These are phyloP conservation scores for Achlya flavicornis DNA, from an alignment of 2,888 invertebrate genomes.

Conservation along the genomic window DNA sequence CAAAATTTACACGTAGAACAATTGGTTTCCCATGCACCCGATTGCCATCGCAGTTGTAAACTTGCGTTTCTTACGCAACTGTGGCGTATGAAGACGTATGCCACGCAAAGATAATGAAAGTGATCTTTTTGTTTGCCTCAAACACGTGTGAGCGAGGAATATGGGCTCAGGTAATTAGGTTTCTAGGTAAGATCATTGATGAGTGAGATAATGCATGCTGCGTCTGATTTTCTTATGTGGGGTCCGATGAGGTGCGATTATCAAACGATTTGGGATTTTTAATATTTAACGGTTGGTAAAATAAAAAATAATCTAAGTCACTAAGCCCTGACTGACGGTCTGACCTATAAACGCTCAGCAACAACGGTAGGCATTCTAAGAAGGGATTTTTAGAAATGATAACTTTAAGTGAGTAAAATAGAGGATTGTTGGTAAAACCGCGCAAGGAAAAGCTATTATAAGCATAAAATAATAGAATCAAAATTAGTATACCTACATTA, in stretches of 20 bases:
- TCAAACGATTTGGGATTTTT: background rate
- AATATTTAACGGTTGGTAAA: too few species aligned
- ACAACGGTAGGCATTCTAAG: too few species aligned
- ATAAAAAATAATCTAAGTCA: too few species aligned
- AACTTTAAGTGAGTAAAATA: too few species aligned
- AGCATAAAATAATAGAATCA: too few species aligned
- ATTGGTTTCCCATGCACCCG: conserved; percentile 74
- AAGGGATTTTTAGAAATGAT: too few species aligned
- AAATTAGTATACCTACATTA: too few species aligned
- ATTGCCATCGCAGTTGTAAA: conserved; percentile 73
- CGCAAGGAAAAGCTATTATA: too few species aligned
- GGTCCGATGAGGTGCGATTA: background rate
- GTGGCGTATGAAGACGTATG: conserved; percentile 62
- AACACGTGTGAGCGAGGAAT: conserved; percentile 73
- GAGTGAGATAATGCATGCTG: conserved; percentile 2
- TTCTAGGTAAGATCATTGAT: conserved; percentile 15
- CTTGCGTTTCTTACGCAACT: conserved; percentile 73
- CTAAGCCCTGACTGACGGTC: too few species aligned
- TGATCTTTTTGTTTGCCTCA: conserved; percentile 66
- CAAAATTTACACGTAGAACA: conserved; percentile 36
- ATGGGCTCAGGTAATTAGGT: conserved; percentile 49
- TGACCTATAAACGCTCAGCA: too few species aligned
- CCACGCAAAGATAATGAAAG: conserved; percentile 69
- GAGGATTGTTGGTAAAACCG: too few species aligned
- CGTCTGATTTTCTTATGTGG: background rate